phyloP scores from a whole-genome alignment of 2,888 invertebrate species.

The Caenorhabditis drosophilae region DNA sequence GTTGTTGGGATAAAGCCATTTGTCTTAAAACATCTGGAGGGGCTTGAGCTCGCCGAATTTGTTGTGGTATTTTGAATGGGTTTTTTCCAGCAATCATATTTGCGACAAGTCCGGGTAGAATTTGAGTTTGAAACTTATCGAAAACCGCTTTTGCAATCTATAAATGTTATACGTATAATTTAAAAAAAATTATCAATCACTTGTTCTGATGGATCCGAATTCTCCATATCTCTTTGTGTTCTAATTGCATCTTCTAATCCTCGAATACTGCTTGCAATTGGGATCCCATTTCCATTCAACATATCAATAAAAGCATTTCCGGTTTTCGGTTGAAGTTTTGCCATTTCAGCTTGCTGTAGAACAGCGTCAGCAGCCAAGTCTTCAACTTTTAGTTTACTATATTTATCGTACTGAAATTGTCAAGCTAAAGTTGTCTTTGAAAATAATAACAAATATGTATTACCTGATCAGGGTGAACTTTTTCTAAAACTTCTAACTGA shows the following conservation, averaged over 20 bases:
- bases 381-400: conserved; percentile 57
- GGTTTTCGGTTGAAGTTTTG: conserved; percentile 51
- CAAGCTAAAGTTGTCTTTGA: background rate
- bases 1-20: conserved; percentile 17
- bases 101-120: conserved; percentile 61
- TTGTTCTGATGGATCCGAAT: conserved; percentile 57
- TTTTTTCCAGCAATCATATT: conserved; percentile 59
- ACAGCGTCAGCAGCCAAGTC: conserved; percentile 62
- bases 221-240: conserved; percentile 59
- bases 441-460: no score
- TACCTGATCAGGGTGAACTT: conserved; percentile 61
- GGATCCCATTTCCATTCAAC: conserved; percentile 62
- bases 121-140: conserved; percentile 64
- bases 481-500: conserved; percentile 59
- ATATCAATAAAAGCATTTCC: conserved; percentile 61
- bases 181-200: no score
- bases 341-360: conserved; percentile 57
- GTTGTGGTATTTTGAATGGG: conserved; percentile 52
- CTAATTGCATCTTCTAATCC: conserved; percentile 59
- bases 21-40: conserved; percentile 8
- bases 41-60: conserved; percentile 34
- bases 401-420: conserved; percentile 54
- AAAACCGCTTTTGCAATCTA: conserved; percentile 63
- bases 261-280: conserved; percentile 52
- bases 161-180: no score